Evolutionary conservation across 2,888 invertebrate species (phyloP).

Genomic region (Lordiphosa andalusiaca): DNA sequence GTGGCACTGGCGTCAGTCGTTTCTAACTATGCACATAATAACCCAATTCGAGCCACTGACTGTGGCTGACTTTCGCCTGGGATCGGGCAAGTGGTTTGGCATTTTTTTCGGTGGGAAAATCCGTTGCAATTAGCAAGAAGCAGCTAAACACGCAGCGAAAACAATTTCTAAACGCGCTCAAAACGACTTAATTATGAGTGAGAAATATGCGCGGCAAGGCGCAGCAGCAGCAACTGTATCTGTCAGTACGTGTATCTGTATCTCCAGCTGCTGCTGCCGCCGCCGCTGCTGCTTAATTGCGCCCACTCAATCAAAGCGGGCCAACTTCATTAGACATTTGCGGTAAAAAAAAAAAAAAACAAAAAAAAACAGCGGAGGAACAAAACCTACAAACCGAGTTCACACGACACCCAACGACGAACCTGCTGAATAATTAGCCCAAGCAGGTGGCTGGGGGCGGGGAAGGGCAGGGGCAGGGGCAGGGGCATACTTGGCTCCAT

Average conservation of each 20-base stretch:
- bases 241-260: slow-evolving; percentile 37
- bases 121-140: slow-evolving; percentile 64
- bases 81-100: slow-evolving; percentile 4
- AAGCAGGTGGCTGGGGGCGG: slow-evolving; percentile 7
- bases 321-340: slow-evolving; percentile 74
- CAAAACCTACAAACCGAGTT: slow-evolving; percentile 76
- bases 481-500: slow-evolving; percentile 31
- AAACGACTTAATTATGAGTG: slow-evolving; percentile 76
- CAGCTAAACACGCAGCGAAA: slow-evolving; percentile 71
- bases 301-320: slow-evolving; percentile 75
- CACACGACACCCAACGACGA: slow-evolving; percentile 54
- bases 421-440: slow-evolving; percentile 62
- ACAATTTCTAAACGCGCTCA: slow-evolving; percentile 76
- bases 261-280: neutral
- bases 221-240: slow-evolving; percentile 61
- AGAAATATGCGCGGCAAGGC: slow-evolving; percentile 69
- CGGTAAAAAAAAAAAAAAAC: slow-evolving; percentile 67
- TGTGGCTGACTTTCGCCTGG: slow-evolving; percentile 49
- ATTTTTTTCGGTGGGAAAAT: slow-evolving; percentile 59
- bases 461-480: slow-evolving; percentile 10
- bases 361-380: slow-evolving; percentile 38
- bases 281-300: slow-evolving; percentile 50
- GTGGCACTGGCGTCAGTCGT: slow-evolving; percentile 47
- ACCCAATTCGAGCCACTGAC: slow-evolving; percentile 53
- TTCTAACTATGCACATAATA: slow-evolving; percentile 69